Base-by-base conservation (phyloP, 2,888 invertebrate genomes). In the Fragum whitleyi region DNA sequence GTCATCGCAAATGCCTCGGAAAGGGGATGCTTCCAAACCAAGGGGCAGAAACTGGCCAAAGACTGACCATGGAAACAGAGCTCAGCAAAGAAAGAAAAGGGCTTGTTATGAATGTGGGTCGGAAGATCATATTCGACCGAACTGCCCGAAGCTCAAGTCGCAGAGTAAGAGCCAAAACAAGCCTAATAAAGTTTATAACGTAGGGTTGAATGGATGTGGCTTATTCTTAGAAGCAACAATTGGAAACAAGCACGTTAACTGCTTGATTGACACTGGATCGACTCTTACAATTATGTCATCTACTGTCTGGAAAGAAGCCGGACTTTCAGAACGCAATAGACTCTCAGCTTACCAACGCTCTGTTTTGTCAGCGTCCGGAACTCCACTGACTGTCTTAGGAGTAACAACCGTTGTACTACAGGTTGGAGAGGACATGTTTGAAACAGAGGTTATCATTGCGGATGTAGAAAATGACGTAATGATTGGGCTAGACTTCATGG, bases 401-500 rank as follows among this genome's bases (percentile, higher is more conserved):
- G 14, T 7, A 51, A 16, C 51, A 51, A 21, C 14, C 14, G 16
- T 14, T 51, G 3, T 51, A 16, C 21, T 51, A 51, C 2, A 51
- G 5, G 14, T 51, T n/a, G 51, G 51, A 51, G 51, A 51, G 21
- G 51, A 51, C 5, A 51, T n/a, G 51, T 14, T 7, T 51, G 51
- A 51, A 21, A 51, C 16, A 51, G 65, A 62, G 7, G 74, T 65
- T 26, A 51, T 62, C 19, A 47, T 74, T 5, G 74, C 62, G 26
- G 74, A 74, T 53, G 47, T 74, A 9, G 62, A 62, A 29, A 62
- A 29, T 32, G 51, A 74, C 42, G 16, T 74, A n/a, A 42, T 74
- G 32, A 47, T 62, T 19, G 74, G 74, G 3, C 62, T 74, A 32
- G 74, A 74, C 32, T 74, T 65, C 51, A 47, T 77, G 59, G 39